Evolutionary conservation across 2,797 vertebrate genomes (phyloP).

Genomic region (Morus bassanus): DNA sequence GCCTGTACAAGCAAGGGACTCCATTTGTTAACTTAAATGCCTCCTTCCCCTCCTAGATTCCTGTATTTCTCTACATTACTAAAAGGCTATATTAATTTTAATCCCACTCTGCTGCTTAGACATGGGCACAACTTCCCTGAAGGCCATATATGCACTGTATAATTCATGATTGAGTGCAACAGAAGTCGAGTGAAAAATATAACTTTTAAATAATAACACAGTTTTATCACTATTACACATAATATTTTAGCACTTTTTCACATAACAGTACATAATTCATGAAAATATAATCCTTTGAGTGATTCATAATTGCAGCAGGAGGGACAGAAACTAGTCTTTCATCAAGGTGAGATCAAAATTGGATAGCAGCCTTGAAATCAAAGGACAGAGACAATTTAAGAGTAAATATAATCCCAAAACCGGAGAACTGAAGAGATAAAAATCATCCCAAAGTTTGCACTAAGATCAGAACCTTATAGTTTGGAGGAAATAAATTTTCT

Average conservation of each 20-base stretch:
- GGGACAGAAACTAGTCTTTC: neutral
- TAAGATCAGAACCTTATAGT: neutral
- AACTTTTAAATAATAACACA: neutral
- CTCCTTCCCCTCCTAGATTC: neutral
- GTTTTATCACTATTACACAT: neutral
- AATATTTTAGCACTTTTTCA: neutral
- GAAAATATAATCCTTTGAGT: neutral
- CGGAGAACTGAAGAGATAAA: neutral
- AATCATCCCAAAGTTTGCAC: neutral
- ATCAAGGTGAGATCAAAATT: neutral
- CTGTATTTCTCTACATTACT: neutral
- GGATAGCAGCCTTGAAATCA: neutral
- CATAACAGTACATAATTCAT: neutral
- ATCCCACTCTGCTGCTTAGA: neutral
- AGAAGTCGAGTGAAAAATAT: neutral
- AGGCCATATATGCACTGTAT: neutral
- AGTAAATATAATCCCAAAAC: neutral
- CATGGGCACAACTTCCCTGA: neutral
- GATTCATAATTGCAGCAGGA: neutral
- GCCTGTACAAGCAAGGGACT: neutral
- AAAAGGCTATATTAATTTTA: neutral
- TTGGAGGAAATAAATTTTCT: neutral
- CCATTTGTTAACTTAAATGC: neutral
- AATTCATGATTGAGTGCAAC: neutral
- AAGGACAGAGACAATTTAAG: neutral